Conservation (phyloP, 2,113 vertebrate species). For the Eleginops maclovinus region DNA sequence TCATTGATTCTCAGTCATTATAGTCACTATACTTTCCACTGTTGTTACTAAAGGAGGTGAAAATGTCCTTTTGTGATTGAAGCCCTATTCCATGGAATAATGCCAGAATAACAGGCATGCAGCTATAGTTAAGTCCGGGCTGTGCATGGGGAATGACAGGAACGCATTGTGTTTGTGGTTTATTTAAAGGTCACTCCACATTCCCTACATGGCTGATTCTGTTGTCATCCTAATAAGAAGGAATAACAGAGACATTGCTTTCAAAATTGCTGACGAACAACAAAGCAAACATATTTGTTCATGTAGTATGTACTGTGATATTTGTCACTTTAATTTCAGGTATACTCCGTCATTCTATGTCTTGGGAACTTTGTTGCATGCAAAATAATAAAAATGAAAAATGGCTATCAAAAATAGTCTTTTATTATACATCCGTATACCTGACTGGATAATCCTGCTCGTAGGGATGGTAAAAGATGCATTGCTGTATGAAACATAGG, state of each 20-base stretch:
- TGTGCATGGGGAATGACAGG: conserved; percentile 65
- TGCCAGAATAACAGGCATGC: conserved; percentile 65
- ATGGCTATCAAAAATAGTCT: too few species aligned
- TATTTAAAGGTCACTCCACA: conserved; percentile 54
- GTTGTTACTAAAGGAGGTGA: conserved; percentile 64
- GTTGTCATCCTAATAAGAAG: conserved; percentile 25
- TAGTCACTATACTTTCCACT: conserved; percentile 32
- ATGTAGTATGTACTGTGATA: background rate
- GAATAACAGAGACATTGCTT: conserved; percentile 42
- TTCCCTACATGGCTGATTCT: conserved; percentile 58
- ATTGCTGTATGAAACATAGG: background rate
- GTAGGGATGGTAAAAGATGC: too few species aligned
- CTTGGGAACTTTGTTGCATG: background rate
- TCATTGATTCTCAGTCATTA: conserved; percentile 35
- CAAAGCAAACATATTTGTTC: background rate
- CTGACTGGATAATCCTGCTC: too few species aligned
- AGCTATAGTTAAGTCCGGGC: conserved; percentile 52
- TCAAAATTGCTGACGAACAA: conserved; percentile 4
- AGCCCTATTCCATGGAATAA: conserved; percentile 67
- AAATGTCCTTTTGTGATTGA: conserved; percentile 78
- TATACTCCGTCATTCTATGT: background rate
- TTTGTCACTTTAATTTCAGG: background rate
- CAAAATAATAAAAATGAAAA: too few species aligned
- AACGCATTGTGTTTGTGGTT: conserved; percentile 75
- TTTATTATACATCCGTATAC: too few species aligned